These are phyloP conservation scores for Lichenostomus cassidix DNA, from an alignment of 2,113 vertebrate species.

Conservation along the genomic window DNA sequence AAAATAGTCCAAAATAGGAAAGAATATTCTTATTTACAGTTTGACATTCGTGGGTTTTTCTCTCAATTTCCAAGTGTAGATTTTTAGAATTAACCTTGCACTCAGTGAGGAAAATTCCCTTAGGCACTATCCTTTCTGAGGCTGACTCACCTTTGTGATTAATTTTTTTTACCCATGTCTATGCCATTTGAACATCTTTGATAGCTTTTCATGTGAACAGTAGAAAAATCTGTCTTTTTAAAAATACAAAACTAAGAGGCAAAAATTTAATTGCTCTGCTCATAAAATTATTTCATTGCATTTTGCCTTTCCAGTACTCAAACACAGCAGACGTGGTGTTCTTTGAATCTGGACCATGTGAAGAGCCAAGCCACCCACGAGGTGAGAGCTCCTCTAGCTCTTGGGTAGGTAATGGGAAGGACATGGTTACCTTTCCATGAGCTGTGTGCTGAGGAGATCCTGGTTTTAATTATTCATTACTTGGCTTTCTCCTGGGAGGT, in stretches of 20 bases:
- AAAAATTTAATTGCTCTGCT: constrained; percentile 4
- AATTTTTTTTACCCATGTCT: background rate
- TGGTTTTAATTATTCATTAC: constrained; percentile 76
- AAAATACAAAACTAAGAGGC: background rate
- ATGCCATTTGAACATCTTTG: constrained; percentile 11
- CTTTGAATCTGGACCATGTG: constrained; percentile 66
- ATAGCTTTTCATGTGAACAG: background rate
- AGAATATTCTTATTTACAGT: background rate
- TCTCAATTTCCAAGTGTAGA: background rate
- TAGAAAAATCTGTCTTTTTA: background rate
- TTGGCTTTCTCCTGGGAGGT: constrained; percentile 59
- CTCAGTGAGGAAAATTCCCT: constrained; percentile 37
- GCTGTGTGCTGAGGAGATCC: constrained; percentile 65
- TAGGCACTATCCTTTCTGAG: constrained; percentile 22
- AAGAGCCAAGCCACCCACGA: constrained; percentile 62
- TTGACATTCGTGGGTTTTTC: background rate
- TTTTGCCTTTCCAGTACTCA: constrained; percentile 34
- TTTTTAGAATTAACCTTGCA: constrained; percentile 33
- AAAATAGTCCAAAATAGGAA: background rate
- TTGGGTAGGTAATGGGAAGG: constrained; percentile 64
- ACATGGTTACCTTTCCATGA: constrained; percentile 48
- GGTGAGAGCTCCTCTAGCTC: constrained; percentile 55
- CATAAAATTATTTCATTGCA: constrained; percentile 20
- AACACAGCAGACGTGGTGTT: constrained; percentile 30
- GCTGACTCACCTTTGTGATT: constrained; percentile 23